A percentile compares a stretch with the other conserved stretches of the same genome.
phyloP scores from a whole-genome alignment of 2,797 vertebrate species.

The Hippoglossus hippoglossus region DNA sequence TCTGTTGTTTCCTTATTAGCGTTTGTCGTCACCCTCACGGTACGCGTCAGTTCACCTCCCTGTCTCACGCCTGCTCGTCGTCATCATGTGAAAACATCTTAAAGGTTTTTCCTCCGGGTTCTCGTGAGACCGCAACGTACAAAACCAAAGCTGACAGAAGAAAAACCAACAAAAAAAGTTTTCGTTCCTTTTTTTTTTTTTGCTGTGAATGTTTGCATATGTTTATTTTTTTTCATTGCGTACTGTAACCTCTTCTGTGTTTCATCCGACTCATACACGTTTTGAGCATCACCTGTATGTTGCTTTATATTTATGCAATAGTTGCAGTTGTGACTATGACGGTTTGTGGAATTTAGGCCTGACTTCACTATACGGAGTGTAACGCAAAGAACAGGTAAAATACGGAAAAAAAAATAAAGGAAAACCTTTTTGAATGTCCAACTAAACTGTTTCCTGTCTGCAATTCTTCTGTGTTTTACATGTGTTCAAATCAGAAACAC shows the following conservation, averaged over 20 bases:
- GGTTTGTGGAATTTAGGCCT: conserved; percentile 82
- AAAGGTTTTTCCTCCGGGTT: conserved; percentile 40
- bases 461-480: background rate
- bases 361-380: conserved; percentile 77
- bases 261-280: conserved; percentile 66
- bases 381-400: conserved; percentile 73
- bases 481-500: too few species aligned
- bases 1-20: conserved; percentile 24
- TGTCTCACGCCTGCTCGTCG: conserved; percentile 49
- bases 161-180: conserved; percentile 41
- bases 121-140: conserved; percentile 66
- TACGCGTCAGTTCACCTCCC: conserved; percentile 52
- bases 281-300: conserved; percentile 75
- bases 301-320: conserved; percentile 86
- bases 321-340: conserved; percentile 80
- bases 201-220: conserved; percentile 75
- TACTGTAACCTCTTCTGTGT: conserved; percentile 74
- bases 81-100: conserved; percentile 60
- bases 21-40: conserved; percentile 49
- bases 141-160: conserved; percentile 80
- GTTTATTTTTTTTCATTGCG: conserved; percentile 50
- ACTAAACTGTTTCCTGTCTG: conserved; percentile 42
- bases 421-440: conserved; percentile 81
- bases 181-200: conserved; percentile 66
- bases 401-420: conserved; percentile 67